Base-by-base conservation (phyloP, 1,140 invertebrate species). In the Atta colombica region DNA sequence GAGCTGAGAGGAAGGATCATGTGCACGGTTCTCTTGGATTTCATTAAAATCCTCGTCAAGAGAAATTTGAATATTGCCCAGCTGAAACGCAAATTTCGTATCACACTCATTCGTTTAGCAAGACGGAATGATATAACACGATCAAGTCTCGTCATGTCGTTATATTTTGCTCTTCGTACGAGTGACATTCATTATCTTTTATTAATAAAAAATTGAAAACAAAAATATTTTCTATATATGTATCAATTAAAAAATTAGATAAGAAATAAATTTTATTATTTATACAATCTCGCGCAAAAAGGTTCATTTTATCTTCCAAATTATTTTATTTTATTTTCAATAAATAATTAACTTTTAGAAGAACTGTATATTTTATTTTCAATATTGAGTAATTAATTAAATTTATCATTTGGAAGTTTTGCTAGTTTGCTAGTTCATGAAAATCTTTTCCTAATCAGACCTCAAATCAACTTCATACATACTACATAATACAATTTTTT, bases 31-130 rank as follows among this genome's bases (percentile, higher is more conserved):
- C 66, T 55, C 60, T 25, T 10, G 39, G 49, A 80, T 86, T 87
- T 90, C 71, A 81, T 85, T 87, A 85, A 81, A 90, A 90, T 53
- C 75, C 78, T 75, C 61, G 35, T 74, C 31, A 51, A 61, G 68
- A 28, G 66, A 90, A 87, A 90, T 90, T 90, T 90, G 74, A 87
- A 90, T 90, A 90, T 87, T 61, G 25, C 35, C 14, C 39, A 25
- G 18, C 58, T 63, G 25, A 77, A 74, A 63, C 28, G 39, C 16
- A 53, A n/a, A n/a, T 68, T 28, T 68, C 35, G 18, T n/a, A 51
- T 61, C 71, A 5, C 39, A n/a, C 25, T 68, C 16, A 45, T n/a
- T 21, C 21, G 10, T 53, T n/a, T 45, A 28, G 35, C 66, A 16
- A 81, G 25, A 72, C 16, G 53, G 35, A 71, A 72, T 16, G 66